A percentile compares a stretch with the other conserved stretches of the same genome.
Conservation (phyloP, 1,140 invertebrate genomes). For the Ips nitidus region DNA sequence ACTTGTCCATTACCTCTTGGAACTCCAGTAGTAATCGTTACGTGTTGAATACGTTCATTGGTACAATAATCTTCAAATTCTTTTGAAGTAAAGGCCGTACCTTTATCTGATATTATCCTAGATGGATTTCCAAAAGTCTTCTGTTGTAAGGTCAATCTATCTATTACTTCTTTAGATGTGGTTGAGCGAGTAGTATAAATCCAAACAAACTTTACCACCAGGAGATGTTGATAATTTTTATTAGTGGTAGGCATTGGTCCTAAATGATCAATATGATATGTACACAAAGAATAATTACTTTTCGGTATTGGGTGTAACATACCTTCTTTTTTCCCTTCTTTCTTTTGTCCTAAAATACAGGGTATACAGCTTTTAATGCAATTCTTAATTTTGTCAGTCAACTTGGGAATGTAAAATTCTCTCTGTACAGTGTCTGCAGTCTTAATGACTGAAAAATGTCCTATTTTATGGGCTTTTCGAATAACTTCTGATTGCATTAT, state of each 20-base stretch:
- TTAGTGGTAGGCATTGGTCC: constrained; percentile 44
- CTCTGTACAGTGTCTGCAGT: constrained; percentile 48
- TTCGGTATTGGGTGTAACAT: constrained; percentile 39
- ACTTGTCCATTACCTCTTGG: constrained; percentile 47
- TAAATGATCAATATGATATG: constrained; percentile 50
- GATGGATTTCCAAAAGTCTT: constrained; percentile 48
- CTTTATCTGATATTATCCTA: constrained; percentile 47
- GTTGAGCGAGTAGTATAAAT: constrained; percentile 45
- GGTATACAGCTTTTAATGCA: constrained; percentile 47
- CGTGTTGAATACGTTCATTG: constrained; percentile 42
- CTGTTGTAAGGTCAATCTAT: constrained; percentile 13
- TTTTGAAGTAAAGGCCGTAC: constrained; percentile 50
- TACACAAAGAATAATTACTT: constrained; percentile 41
- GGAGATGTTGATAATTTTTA: constrained; percentile 52
- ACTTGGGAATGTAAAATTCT: constrained; percentile 50
- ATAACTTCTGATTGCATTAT: constrained; percentile 38
- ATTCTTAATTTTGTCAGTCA: constrained; percentile 47
- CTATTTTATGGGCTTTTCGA: constrained; percentile 35
- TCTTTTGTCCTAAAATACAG: constrained; percentile 49
- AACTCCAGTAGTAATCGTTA: constrained; percentile 44
- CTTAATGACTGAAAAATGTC: constrained; percentile 45
- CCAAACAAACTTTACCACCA: constrained; percentile 51
- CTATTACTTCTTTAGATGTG: constrained; percentile 43
- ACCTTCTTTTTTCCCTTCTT: constrained; percentile 52
- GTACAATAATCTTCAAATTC: constrained; percentile 43